Evolutionary conservation across 1,140 invertebrate genomes (phyloP).

Genomic region (Pseudomyrmex gracilis): DNA sequence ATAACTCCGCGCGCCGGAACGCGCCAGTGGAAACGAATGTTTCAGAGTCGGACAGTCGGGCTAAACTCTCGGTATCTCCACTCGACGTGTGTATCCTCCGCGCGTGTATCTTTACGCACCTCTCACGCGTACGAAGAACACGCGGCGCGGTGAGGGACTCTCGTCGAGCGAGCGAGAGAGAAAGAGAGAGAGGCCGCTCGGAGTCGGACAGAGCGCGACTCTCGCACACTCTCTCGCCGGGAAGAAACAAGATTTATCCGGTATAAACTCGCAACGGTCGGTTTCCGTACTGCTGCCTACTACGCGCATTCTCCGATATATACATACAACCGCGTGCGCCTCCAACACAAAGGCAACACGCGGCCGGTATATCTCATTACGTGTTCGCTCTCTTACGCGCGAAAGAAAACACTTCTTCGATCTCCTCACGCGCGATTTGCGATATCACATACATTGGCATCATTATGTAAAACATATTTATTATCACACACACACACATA

Average conservation of each 20-base stretch:
- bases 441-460: too few species aligned
- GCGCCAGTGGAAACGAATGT: constrained; percentile 21
- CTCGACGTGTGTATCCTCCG: constrained; percentile 38
- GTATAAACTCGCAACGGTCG: constrained; percentile 78
- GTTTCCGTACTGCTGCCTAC: constrained; percentile 74
- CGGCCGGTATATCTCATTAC: too few species aligned
- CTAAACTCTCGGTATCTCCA: constrained; percentile 54
- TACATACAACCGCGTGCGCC: constrained; percentile 1
- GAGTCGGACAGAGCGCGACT: constrained; percentile 54
- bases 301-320: constrained; percentile 73
- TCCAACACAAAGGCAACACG: too few species aligned
- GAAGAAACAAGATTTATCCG: constrained; percentile 82
- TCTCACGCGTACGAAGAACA: constrained; percentile 7
- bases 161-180: constrained; percentile 37
- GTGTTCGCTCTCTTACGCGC: too few species aligned
- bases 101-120: background rate
- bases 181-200: constrained; percentile 5
- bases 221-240: constrained; percentile 22
- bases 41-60: constrained; percentile 61
- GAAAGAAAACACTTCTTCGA: too few species aligned
- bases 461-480: too few species aligned
- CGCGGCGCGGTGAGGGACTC: constrained; percentile 42
- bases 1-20: background rate
- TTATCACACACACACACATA: too few species aligned
- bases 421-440: too few species aligned